A percentile compares a stretch with the other conserved stretches of the same genome.
Conservation (phyloP, 1,140 invertebrate species). For the Sycobia sp. region DNA sequence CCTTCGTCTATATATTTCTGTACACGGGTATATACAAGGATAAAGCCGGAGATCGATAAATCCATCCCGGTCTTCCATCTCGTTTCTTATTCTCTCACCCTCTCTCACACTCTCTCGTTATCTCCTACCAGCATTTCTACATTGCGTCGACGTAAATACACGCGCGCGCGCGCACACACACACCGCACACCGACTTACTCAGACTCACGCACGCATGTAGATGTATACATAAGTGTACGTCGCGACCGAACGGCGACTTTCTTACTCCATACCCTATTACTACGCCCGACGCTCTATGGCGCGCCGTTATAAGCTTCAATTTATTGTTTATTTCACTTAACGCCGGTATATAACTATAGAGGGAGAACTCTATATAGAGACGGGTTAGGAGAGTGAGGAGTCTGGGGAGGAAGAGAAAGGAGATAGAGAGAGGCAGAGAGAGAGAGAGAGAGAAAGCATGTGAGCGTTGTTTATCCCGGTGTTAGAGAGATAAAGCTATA, state of each 20-base stretch:
- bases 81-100: neutral
- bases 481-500: too few relatives aligned
- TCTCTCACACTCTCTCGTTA: neutral
- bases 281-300: neutral
- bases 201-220: too few relatives aligned
- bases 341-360: too few relatives aligned
- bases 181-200: too few relatives aligned
- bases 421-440: too few relatives aligned
- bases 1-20: neutral
- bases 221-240: too few relatives aligned
- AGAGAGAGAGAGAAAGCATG: too few relatives aligned
- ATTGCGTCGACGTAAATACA: too few relatives aligned
- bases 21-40: neutral
- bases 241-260: slow-evolving; percentile 27
- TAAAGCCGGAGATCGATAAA: slow-evolving; percentile 27
- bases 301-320: slow-evolving; percentile 22
- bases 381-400: neutral
- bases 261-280: neutral
- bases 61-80: slow-evolving; percentile 6
- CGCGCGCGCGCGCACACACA: too few relatives aligned
- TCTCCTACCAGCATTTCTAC: neutral
- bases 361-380: too few relatives aligned
- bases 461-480: too few relatives aligned
- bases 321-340: slow-evolving; percentile 34
- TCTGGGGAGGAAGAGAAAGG: too few relatives aligned